These are phyloP conservation scores for Lota lota DNA, from an alignment of 2,113 vertebrate species.

Conservation along the genomic window DNA sequence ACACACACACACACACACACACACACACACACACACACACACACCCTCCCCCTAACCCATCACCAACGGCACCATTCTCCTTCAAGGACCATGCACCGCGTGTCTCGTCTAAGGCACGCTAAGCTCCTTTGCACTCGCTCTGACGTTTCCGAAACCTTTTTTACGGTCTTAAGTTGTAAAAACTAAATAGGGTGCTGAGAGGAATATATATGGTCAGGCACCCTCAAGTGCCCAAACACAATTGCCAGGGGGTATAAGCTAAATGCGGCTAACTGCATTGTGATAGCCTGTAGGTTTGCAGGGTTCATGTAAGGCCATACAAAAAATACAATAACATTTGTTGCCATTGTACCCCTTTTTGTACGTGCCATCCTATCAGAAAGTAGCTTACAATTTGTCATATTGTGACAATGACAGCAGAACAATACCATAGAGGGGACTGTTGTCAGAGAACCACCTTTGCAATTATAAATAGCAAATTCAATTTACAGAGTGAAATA, in stretches of 20 bases:
- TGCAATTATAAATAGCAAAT: not conserved
- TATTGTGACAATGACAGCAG: not conserved
- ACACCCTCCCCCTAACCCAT: not conserved
- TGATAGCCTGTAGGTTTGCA: not conserved
- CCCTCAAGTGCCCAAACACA: too few relatives aligned
- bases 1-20: slow-evolving; percentile 1
- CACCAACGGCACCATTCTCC: slow-evolving; percentile 9
- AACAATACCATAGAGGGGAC: not conserved
- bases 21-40: slow-evolving; percentile 12
- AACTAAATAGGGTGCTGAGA: too few relatives aligned
- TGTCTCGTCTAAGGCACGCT: not conserved
- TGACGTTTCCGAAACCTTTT: too few relatives aligned
- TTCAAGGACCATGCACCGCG: slow-evolving; percentile 45
- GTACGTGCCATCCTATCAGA: too few relatives aligned
- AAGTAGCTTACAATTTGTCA: not conserved
- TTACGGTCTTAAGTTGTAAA: too few relatives aligned
- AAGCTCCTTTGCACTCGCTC: not conserved
- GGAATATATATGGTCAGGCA: too few relatives aligned
- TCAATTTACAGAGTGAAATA: not conserved
- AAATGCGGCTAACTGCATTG: not conserved
- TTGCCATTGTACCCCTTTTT: too few relatives aligned
- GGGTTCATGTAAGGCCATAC: not conserved
- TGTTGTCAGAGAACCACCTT: not conserved
- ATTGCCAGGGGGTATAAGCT: not conserved
- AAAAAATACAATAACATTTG: not conserved